Percentiles rank a stretch among this genome's conserved stretches.
These are phyloP conservation scores for Remorina albescens DNA, from an alignment of 2,797 vertebrate genomes.

Conservation along the genomic window DNA sequence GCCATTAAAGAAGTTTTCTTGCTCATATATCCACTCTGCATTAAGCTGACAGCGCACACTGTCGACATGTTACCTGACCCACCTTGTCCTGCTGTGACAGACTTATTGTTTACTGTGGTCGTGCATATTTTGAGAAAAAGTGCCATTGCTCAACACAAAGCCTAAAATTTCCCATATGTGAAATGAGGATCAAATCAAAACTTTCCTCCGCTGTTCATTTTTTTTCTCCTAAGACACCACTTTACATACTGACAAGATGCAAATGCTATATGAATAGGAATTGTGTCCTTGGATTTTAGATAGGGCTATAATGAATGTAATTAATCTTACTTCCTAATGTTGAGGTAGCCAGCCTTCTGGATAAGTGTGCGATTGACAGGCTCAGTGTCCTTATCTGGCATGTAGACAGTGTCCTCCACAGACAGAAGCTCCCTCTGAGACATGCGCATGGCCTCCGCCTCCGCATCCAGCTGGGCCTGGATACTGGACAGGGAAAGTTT, in stretches of 20 bases:
- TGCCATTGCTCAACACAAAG: constrained; percentile 17
- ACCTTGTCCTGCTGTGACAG: constrained; percentile 52
- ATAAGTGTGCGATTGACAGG: constrained; percentile 93
- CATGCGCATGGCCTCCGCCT: constrained; percentile 92
- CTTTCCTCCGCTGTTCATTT: background rate
- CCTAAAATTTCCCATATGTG: constrained; percentile 2
- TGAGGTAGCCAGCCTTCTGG: constrained; percentile 98
- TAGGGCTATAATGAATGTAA: constrained; percentile 24
- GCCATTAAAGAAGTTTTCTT: constrained; percentile 66
- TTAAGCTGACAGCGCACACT: constrained; percentile 70
- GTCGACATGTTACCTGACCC: constrained; percentile 66
- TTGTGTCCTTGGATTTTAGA: constrained; percentile 23
- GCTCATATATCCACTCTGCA: constrained; percentile 64
- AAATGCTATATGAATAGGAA: constrained; percentile 6
- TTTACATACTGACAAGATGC: constrained; percentile 4
- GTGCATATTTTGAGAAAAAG: constrained; percentile 10
- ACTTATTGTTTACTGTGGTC: constrained; percentile 46
- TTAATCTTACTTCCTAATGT: constrained; percentile 93
- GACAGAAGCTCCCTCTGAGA: constrained; percentile 93
- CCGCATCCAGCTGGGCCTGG: constrained; percentile 91
- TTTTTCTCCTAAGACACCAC: background rate
- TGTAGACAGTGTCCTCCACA: constrained; percentile 91
- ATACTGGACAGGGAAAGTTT: constrained; percentile 82
- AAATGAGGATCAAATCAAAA: constrained; percentile 14
- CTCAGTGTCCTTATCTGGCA: constrained; percentile 90